Evolutionary conservation across 2,113 vertebrate genomes (phyloP).

Genomic region (Nothocercus julius): DNA sequence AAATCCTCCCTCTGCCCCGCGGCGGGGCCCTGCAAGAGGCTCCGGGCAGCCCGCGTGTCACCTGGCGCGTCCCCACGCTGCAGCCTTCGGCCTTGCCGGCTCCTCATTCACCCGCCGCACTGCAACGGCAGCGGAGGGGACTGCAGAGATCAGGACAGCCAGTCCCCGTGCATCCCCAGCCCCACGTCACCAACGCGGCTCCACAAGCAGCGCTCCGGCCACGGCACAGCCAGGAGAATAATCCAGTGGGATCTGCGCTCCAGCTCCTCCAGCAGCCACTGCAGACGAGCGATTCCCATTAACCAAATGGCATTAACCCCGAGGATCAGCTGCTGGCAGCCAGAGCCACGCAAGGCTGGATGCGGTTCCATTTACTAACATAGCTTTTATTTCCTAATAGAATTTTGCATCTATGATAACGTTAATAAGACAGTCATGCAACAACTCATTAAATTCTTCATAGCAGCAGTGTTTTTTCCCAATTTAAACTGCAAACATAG

Average conservation of each 20-base stretch:
- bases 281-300: not conserved
- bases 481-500: slow-evolving; percentile 41
- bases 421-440: slow-evolving; percentile 7
- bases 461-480: slow-evolving; percentile 8
- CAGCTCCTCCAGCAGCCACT: not conserved
- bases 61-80: too few species aligned
- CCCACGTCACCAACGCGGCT: fast-evolving
- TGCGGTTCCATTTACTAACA: not conserved
- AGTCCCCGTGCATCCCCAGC: fast-evolving
- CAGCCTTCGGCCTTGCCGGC: too few species aligned
- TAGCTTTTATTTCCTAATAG: not conserved
- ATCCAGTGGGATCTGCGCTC: not conserved
- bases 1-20: too few species aligned
- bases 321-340: not conserved
- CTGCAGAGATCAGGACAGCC: not conserved
- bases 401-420: slow-evolving; percentile 6
- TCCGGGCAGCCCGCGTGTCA: too few species aligned
- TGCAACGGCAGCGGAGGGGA: too few species aligned
- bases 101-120: too few species aligned
- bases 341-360: not conserved
- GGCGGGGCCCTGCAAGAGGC: too few species aligned
- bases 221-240: fast-evolving
- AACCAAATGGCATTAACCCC: not conserved
- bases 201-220: fast-evolving
- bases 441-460: slow-evolving; percentile 54